Conservation (phyloP, 2,888 invertebrate genomes). For the Troglohyphantes excavatus region DNA sequence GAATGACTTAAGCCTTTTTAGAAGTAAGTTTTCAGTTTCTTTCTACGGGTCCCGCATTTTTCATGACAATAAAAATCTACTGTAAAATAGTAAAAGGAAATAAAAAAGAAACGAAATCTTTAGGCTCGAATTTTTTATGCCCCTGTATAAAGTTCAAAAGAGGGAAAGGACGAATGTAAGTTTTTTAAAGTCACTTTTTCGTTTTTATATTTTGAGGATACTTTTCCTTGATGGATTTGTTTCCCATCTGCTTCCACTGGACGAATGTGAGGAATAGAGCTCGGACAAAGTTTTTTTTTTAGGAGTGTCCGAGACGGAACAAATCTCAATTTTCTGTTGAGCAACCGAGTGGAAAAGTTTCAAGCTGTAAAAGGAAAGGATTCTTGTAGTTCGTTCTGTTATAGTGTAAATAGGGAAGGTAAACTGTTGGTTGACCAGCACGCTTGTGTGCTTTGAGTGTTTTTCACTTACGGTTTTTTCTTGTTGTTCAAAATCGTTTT, state of each 20-base stretch:
- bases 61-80: constrained; percentile 63
- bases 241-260: constrained; percentile 29
- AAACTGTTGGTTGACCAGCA: background rate
- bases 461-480: background rate
- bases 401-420: background rate
- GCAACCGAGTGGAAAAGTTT: constrained; percentile 39
- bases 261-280: constrained; percentile 23
- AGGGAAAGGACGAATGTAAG: constrained; percentile 35
- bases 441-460: background rate
- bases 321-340: constrained; percentile 36
- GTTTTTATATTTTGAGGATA: background rate
- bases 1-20: background rate
- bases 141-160: constrained; percentile 47
- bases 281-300: constrained; percentile 24
- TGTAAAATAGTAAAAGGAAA: constrained; percentile 20
- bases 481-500: too few species aligned
- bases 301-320: background rate
- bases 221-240: constrained; percentile 50
- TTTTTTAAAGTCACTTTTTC: constrained; percentile 31
- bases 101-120: constrained; percentile 29
- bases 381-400: background rate
- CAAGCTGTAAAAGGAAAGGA: background rate
- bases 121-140: constrained; percentile 52
- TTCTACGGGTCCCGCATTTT: constrained; percentile 35
- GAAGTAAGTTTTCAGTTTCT: background rate